A percentile compares a stretch with the other conserved stretches of the same genome.
phyloP scores from a whole-genome alignment of 2,797 vertebrate genomes.

The Sebastes reedi region DNA sequence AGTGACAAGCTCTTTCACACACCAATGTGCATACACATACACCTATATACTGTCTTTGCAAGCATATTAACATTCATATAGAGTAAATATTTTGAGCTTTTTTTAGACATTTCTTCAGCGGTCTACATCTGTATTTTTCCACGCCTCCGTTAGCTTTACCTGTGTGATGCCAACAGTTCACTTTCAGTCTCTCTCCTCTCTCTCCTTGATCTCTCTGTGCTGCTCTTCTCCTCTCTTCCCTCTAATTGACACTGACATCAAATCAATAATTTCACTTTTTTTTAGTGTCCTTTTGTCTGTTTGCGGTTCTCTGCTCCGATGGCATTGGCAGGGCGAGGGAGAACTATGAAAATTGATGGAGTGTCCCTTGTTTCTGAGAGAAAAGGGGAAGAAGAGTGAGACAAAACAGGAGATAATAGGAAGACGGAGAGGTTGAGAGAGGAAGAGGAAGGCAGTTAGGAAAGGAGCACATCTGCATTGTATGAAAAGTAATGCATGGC shows the following conservation, averaged over 20 bases:
- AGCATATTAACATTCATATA: background rate
- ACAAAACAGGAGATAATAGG: constrained; percentile 1
- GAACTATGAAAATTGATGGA: constrained; percentile 51
- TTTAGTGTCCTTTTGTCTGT: constrained; percentile 57
- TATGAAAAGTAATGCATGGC: constrained; percentile 22
- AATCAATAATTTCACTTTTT: constrained; percentile 78
- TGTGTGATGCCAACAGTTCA: background rate
- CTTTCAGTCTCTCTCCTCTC: constrained; percentile 22
- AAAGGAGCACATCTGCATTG: background rate
- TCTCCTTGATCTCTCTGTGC: constrained; percentile 6
- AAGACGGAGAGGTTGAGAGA: background rate
- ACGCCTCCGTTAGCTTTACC: constrained; percentile 17
- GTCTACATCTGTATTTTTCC: background rate
- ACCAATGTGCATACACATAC: background rate
- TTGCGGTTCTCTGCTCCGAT: constrained; percentile 55
- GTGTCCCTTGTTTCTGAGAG: constrained; percentile 37
- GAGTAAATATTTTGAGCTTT: background rate
- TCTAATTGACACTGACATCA: constrained; percentile 77
- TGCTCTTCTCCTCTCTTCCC: constrained; percentile 35
- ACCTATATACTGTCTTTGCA: background rate
- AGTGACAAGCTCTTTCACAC: constrained; percentile 21
- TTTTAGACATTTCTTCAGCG: background rate
- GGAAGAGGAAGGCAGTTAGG: background rate
- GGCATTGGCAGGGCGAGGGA: constrained; percentile 36
- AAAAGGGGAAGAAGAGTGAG: constrained; percentile 12